A percentile compares a stretch with the other conserved stretches of the same genome.
These are phyloP conservation scores for Myiotriccus ornatus DNA, from an alignment of 2,797 vertebrate genomes.

Conservation along the genomic window DNA sequence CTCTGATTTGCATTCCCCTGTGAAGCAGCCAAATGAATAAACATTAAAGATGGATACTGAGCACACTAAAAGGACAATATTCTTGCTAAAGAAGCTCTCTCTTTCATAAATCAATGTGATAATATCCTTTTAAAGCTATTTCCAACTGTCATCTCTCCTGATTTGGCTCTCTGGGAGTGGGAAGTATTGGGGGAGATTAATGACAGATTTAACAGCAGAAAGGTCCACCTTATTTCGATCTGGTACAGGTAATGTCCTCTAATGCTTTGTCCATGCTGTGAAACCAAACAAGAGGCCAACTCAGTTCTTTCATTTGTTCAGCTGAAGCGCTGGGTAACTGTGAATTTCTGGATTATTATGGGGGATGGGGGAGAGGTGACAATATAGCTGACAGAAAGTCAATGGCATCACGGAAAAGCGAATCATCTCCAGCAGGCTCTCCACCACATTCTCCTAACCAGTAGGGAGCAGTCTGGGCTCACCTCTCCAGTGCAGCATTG, in stretches of 20 bases:
- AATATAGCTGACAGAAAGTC: slow-evolving; percentile 54
- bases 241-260: slow-evolving; percentile 23
- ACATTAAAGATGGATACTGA: neutral
- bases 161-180: slow-evolving; percentile 40
- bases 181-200: slow-evolving; percentile 34
- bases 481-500: accelerated
- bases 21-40: slow-evolving; percentile 22
- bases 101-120: slow-evolving; percentile 55
- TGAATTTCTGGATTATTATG: slow-evolving; percentile 10
- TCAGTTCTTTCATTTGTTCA: slow-evolving; percentile 39
- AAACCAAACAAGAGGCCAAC: slow-evolving; percentile 31
- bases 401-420: neutral
- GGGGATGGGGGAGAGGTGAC: neutral
- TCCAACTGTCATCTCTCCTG: neutral
- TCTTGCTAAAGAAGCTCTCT: neutral
- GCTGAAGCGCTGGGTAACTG: neutral
- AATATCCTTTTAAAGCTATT: slow-evolving; percentile 54
- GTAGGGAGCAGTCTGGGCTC: neutral
- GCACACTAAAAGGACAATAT: neutral
- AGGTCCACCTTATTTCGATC: slow-evolving; percentile 51
- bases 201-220: slow-evolving; percentile 34
- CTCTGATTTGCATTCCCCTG: slow-evolving; percentile 26
- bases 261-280: slow-evolving; percentile 61
- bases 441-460: neutral
- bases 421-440: neutral